Conservation (phyloP, 2,888 invertebrate genomes). For the Crossocerus cetratus region DNA sequence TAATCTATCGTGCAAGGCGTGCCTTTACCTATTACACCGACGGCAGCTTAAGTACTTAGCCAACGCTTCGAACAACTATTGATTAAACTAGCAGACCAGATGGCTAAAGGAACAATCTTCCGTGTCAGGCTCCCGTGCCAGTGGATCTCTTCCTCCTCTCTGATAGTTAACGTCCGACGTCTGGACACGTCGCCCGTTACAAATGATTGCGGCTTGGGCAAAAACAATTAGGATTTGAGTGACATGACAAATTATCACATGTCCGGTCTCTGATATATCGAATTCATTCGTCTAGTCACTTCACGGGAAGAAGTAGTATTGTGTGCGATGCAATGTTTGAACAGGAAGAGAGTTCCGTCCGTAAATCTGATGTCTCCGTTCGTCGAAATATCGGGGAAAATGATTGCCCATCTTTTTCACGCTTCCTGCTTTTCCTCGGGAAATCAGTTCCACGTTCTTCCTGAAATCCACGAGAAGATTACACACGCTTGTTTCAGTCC, state of each 20-base stretch:
- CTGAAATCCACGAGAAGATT: too few species aligned
- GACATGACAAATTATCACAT: not conserved
- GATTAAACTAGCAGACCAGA: not conserved
- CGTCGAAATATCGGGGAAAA: too few species aligned
- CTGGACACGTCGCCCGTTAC: not conserved
- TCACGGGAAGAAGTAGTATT: not conserved
- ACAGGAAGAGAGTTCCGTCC: too few species aligned
- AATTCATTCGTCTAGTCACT: too few species aligned
- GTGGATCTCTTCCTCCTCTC: not conserved
- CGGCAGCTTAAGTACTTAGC: not conserved
- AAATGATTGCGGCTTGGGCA: not conserved
- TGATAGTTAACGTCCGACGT: not conserved
- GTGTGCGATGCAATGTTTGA: not conserved
- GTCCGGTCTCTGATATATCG: not conserved
- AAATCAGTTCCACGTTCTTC: not conserved
- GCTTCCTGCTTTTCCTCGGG: not conserved
- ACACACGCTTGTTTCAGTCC: not conserved
- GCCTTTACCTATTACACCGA: not conserved
- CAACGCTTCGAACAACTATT: not conserved
- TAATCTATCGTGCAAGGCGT: conserved; percentile 4
- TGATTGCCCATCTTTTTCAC: too few species aligned
- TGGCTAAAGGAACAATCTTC: not conserved
- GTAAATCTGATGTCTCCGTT: too few species aligned
- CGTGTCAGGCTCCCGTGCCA: not conserved
- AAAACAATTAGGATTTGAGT: not conserved